Evolutionary conservation across 2,888 invertebrate species (phyloP), one percentile per base, ranked within the genome.

Genomic region (Drosophila cyrtoloma): DNA sequence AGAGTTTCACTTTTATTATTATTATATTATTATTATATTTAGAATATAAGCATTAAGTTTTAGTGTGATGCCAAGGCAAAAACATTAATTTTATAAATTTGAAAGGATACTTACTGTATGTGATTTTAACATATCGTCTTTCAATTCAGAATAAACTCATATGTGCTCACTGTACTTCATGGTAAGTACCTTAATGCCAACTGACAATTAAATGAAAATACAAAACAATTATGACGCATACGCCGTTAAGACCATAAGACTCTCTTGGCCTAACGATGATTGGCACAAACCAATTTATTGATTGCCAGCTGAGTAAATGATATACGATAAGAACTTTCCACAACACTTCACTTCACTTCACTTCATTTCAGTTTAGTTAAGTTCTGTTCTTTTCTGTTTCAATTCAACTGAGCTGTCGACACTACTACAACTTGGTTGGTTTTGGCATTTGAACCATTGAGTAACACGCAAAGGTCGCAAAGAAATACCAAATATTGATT

Each of bases 381-480:
- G 35, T 47, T 60, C 30, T 53, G 22, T 59, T 61, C n/a, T 32
- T 28, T 75, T 60, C 47, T 33, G 28, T 76, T 44, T 50, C 52
- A 70, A 52, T 53, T 64, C 50, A 44, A 50, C 39, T 70, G 60
- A 51, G 61, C 53, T 76, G 63, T 63, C 80, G 68, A 68, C 64
- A 71, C 44, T 47, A 61, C 44, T 71, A 68, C 47, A 47, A n/a
- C 44, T 57, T 53, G 53, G 59, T 64, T 65, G 62, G 69, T 65
- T 75, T 67, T 63, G 69, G 70, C 78, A 72, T 78, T 86, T 62
- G n/a, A 59, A 66, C 79, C 69, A 81, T 80, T 78, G 71, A 57
- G 61, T 59, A 74, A 76, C 85, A 86, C 88, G 86, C 87, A 89
- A 87, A 81, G 88, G 89, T 81, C 74, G 88, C 71, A 77, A 71